Evolutionary conservation across 2,113 vertebrate species (phyloP).

Genomic region (Dipodomys stephensi): DNA sequence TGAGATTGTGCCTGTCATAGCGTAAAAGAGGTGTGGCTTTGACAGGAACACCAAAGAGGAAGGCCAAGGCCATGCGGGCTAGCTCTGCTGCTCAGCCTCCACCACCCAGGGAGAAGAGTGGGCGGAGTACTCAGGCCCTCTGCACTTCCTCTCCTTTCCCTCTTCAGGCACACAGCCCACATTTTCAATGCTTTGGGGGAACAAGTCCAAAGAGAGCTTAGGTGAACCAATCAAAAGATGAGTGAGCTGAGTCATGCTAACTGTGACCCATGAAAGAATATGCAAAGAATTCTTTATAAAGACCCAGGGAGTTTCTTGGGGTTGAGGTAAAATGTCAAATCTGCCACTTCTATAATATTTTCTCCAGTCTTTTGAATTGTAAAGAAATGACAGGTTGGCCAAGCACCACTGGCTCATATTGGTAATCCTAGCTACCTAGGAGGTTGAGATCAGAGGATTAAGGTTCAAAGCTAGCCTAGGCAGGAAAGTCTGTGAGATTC

Average conservation of each 20-base stretch:
- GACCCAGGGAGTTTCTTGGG: neutral
- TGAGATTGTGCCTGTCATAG: neutral
- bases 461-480: too few species aligned
- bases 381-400: neutral
- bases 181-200: neutral
- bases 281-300: neutral
- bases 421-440: too few species aligned
- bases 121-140: neutral
- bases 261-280: neutral
- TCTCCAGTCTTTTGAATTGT: conserved; percentile 9
- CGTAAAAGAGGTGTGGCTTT: neutral
- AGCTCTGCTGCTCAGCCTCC: neutral
- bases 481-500: too few species aligned
- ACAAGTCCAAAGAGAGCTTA: neutral
- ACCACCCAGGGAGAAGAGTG: neutral
- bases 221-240: neutral
- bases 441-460: too few species aligned
- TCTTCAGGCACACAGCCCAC: neutral
- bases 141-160: neutral
- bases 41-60: neutral
- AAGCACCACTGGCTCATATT: too few species aligned
- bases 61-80: neutral
- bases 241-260: neutral
- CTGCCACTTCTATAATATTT: neutral
- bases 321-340: neutral